phyloP scores from a whole-genome alignment of 92 coral and sea anemone genomes.

The Porites rus region DNA sequence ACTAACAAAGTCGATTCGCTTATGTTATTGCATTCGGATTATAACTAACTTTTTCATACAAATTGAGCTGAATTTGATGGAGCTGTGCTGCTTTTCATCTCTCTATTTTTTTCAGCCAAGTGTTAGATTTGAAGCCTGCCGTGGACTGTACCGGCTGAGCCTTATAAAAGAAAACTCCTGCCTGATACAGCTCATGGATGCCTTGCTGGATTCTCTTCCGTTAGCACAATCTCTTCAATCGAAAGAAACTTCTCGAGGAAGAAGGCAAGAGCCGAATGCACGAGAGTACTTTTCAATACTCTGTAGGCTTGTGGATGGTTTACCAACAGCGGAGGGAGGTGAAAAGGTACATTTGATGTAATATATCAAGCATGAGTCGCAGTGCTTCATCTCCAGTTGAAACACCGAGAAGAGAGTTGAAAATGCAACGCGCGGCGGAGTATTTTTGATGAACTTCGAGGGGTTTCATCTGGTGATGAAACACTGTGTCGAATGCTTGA shows the following conservation, averaged over 20 bases:
- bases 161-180: conserved; percentile 94
- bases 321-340: conserved; percentile 83
- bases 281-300: conserved; percentile 91
- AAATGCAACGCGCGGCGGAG: no score
- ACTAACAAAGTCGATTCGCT: no score
- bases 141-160: conserved; percentile 94
- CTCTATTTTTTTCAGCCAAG: conserved; percentile 67
- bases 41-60: no score
- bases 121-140: conserved; percentile 92
- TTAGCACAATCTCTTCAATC: conserved; percentile 93
- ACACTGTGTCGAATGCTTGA: no score
- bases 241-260: conserved; percentile 63
- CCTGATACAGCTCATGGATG: conserved; percentile 91
- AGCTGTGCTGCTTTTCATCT: no score
- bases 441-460: no score
- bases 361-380: neutral
- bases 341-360: conserved; percentile 64
- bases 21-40: no score
- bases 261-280: conserved; percentile 87
- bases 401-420: no score
- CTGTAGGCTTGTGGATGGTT: conserved; percentile 92
- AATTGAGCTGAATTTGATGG: no score
- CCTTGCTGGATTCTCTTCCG: conserved; percentile 90
- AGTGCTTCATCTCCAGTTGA: no score
- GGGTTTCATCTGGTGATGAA: no score